Base-by-base conservation (phyloP, 2,797 vertebrate species). In the Toxotes lorentzi region DNA sequence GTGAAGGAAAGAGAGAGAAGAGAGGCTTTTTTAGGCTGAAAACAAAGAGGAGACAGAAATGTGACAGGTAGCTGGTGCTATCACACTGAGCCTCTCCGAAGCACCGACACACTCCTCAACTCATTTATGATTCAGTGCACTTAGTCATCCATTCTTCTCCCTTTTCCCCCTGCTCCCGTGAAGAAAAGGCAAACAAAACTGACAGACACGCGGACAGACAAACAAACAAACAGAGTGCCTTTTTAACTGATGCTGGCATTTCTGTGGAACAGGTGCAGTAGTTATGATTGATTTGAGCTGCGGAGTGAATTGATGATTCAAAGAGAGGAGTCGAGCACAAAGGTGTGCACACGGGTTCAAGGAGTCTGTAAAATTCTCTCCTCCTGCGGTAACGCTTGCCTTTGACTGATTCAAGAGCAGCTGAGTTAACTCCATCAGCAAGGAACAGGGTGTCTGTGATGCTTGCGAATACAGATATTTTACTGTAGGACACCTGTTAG, bases 91-190 rank as follows among this genome's bases (percentile, higher is more conserved):
- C 57, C 66, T 82, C 75, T 85, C 69, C 70, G 16, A 16, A 75
- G 73, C 78, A 76, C 40, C 19, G 51, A 67, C 82, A 72, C 79
- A 76, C 73, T 85, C 75, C 65, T 66, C 54, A 23, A 83, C 88
- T 88, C 80, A 79, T 86, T 89, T 88, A 79, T 74, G 91, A 93
- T 91, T 91, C 89, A 77, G 59, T 50, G 54, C 85, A 86, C 80
- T 93, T 88, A 84, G 78, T 89, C 82, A 82, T 83, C 72, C 59
- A 41, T 54, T 82, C 75, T 66, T 60, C 68, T 59, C 34, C 68
- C 21, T 61, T 57, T 34, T 34, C 71, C 64, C 65, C 21, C 54
- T 34, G 61, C 75, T 74, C 66, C 78, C 2, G 1, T 3, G 54
- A 81, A 83, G 76, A 83, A 85, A 78, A 85, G 72, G 71, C 75